phyloP scores from a whole-genome alignment of 2,113 vertebrate genomes.

The Protobothrops flavoviridis region DNA sequence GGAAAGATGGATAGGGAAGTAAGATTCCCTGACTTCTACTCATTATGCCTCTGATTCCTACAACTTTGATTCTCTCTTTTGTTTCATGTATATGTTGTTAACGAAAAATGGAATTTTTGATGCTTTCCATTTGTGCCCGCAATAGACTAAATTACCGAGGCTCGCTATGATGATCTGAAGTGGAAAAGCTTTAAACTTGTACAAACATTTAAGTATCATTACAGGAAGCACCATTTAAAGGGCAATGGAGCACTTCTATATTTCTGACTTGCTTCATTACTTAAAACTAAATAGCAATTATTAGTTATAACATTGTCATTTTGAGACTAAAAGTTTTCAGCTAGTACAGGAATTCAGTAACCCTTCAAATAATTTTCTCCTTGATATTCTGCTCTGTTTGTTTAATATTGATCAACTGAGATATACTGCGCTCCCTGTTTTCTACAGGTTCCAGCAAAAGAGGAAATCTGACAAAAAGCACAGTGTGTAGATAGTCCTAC shows the following conservation, averaged over 20 bases:
- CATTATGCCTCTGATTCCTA: slow-evolving; percentile 40
- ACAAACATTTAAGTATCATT: slow-evolving; percentile 62
- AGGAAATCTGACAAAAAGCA: slow-evolving; percentile 29
- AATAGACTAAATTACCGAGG: slow-evolving; percentile 53
- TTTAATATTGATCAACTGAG: slow-evolving; percentile 64
- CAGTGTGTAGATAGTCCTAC: slow-evolving; percentile 18
- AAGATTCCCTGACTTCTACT: slow-evolving; percentile 56
- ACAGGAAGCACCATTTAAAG: slow-evolving; percentile 63
- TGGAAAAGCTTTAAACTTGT: slow-evolving; percentile 67
- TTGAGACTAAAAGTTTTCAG: slow-evolving; percentile 62
- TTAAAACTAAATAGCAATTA: slow-evolving; percentile 70
- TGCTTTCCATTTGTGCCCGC: slow-evolving; percentile 56
- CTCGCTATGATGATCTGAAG: slow-evolving; percentile 66
- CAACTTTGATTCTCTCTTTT: slow-evolving; percentile 54
- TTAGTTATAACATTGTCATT: slow-evolving; percentile 58
- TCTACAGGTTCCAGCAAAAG: slow-evolving; percentile 43
- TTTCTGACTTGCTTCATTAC: slow-evolving; percentile 75
- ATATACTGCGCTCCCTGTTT: slow-evolving; percentile 49
- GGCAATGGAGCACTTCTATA: slow-evolving; percentile 62
- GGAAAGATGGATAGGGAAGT: slow-evolving; percentile 54
- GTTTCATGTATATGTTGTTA: slow-evolving; percentile 42
- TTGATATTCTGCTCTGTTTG: slow-evolving; percentile 55
- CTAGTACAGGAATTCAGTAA: slow-evolving; percentile 57
- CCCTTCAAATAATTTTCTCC: slow-evolving; percentile 50
- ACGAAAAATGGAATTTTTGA: slow-evolving; percentile 48